phyloP scores from a whole-genome alignment of 1,140 invertebrate genomes.

The Heliothis virescens region DNA sequence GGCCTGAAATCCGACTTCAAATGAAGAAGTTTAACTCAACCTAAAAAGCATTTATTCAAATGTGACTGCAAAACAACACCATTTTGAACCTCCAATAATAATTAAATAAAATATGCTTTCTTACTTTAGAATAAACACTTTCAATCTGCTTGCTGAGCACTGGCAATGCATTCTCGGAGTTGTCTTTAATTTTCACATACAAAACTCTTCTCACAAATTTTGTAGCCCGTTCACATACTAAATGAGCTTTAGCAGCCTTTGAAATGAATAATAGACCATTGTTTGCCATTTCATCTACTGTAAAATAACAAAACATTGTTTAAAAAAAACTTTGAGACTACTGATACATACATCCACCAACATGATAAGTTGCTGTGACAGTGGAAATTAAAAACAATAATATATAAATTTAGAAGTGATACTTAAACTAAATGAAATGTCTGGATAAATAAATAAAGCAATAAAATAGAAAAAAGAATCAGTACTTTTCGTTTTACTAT shows the following conservation, averaged over 20 bases:
- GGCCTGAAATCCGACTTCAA: too few relatives aligned
- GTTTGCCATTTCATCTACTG: slow-evolving; percentile 72
- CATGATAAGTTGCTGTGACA: too few relatives aligned
- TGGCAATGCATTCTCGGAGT: slow-evolving; percentile 61
- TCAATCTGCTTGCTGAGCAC: slow-evolving; percentile 76
- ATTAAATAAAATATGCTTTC: too few relatives aligned
- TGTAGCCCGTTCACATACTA: slow-evolving; percentile 68
- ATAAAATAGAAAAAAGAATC: neutral
- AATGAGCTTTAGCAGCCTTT: slow-evolving; percentile 73
- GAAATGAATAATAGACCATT: slow-evolving; percentile 78
- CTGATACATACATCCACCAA: too few relatives aligned
- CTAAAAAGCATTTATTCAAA: too few relatives aligned
- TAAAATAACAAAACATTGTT: slow-evolving; percentile 25
- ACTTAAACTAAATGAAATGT: neutral
- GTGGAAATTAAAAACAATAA: too few relatives aligned
- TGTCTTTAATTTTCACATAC: slow-evolving; percentile 74
- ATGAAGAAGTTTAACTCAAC: too few relatives aligned
- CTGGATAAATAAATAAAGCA: neutral
- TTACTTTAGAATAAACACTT: slow-evolving; percentile 76
- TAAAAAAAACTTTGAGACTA: too few relatives aligned
- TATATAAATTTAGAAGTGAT: neutral
- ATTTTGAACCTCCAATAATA: too few relatives aligned
- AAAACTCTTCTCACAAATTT: slow-evolving; percentile 74
- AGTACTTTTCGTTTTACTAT: neutral
- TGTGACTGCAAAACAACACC: too few relatives aligned